Evolutionary conservation across 2,113 vertebrate species (phyloP).

Genomic region (Uria lomvia): DNA sequence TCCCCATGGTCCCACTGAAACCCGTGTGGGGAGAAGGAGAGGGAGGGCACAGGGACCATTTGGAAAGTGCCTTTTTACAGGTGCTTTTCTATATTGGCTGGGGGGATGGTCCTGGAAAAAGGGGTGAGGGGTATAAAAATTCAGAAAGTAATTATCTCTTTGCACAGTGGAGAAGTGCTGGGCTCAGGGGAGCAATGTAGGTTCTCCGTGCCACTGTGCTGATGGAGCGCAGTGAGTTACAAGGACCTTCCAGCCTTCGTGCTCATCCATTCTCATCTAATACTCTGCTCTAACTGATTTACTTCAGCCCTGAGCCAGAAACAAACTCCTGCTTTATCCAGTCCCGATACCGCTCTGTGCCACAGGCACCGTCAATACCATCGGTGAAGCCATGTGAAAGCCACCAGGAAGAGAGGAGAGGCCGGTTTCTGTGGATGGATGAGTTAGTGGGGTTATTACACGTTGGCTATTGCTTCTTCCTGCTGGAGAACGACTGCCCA

Average conservation of each 20-base stretch:
- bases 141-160: background rate
- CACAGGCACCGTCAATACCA: background rate
- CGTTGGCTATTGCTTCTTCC: background rate
- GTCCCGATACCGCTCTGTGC: background rate
- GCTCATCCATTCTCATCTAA: background rate
- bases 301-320: background rate
- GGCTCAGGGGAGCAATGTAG: background rate
- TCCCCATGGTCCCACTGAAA: background rate
- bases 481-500: background rate
- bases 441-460: background rate
- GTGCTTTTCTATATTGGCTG: background rate
- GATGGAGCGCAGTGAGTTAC: fast-evolving
- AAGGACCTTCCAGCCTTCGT: background rate
- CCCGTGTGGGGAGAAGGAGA: background rate
- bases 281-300: background rate
- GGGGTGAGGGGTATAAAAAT: background rate
- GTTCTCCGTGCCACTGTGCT: background rate
- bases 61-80: background rate
- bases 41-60: fast-evolving
- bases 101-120: background rate
- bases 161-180: background rate
- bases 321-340: background rate
- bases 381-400: background rate
- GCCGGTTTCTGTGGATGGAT: background rate
- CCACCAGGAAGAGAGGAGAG: background rate